Evolutionary conservation across 2,797 vertebrate species (phyloP), one percentile per base, ranked within the genome.

Genomic region (Rhincodon typus): DNA sequence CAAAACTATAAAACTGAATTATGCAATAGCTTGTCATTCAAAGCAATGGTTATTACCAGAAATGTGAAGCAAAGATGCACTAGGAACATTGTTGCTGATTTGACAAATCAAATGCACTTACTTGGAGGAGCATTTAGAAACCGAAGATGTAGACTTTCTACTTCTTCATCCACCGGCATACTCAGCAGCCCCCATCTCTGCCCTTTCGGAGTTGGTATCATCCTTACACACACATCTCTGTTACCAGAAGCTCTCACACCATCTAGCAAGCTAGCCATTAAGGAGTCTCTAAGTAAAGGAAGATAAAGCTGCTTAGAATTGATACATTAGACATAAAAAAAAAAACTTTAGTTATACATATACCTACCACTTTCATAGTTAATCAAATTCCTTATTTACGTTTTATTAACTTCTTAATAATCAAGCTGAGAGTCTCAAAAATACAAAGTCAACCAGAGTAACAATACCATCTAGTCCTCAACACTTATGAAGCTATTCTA

Each of bases 181-280:
- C 99, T 99, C 96, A 99, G 97, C 19, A 99, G 97, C 13, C 99
- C 99, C 99, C 99, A 99, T 30, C 99, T 98, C 96, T 99, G 99
- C 13, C 99, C 99, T 97, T 99, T 98, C 57, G 98, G 98, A 0
- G 99, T 99, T 77, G 99, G 97, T 7, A 98, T 98, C 99, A 99
- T 99, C 97, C 99, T 99, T 95, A 99, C 99, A 97, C 99, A 99
- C 90, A 99, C 98, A 95, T 99, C 99, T 97, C 99, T 98, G 97
- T 99, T 99, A 94, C 99, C 99, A 95, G 99, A 99, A 0, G 99
- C 99, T 96, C 99, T 98, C 88, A 99, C 99, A 96, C 99, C 99
- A 97, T 99, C 99, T 91, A 99, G 97, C 74, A 99, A 97, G 96
- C 99, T 99, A 96, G 99, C 99, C 97, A 99, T 96, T 95, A 99